Evolutionary conservation across 2,113 vertebrate species (phyloP).

Genomic region (Atlantisia rogersi): DNA sequence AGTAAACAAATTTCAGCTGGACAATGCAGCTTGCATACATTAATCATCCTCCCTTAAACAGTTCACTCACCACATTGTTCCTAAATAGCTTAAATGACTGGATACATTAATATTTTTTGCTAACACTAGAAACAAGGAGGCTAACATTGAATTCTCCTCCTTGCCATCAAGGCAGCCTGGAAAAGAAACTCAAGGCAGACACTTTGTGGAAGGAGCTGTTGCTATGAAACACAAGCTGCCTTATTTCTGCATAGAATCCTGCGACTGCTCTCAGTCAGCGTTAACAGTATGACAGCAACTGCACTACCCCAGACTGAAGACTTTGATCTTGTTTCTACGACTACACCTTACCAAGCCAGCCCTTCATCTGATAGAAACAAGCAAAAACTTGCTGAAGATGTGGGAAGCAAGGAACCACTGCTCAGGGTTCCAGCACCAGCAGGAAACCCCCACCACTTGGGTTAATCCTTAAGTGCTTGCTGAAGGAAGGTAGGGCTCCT

Average conservation of each 20-base stretch:
- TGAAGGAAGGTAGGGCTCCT: neutral
- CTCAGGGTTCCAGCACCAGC: neutral
- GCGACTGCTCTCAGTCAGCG: neutral
- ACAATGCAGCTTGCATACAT: neutral
- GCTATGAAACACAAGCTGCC: neutral
- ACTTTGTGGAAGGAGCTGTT: neutral
- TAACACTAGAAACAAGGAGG: neutral
- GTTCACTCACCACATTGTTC: neutral
- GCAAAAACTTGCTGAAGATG: neutral
- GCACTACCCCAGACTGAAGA: neutral
- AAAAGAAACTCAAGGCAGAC: neutral
- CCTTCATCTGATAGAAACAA: neutral
- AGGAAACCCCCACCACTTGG: neutral
- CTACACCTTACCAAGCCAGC: accelerated
- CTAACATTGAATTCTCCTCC: neutral
- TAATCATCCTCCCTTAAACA: neutral
- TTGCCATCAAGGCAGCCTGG: neutral
- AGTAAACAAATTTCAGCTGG: slow-evolving; percentile 10
- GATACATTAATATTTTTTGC: neutral
- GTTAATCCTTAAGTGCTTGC: neutral
- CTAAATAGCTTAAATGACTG: neutral
- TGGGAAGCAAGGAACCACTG: neutral
- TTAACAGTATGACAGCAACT: neutral
- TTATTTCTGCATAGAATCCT: neutral
- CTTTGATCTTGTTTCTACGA: neutral